Base-by-base conservation (phyloP, 2,888 invertebrate species). In the Cepaea hortensis region DNA sequence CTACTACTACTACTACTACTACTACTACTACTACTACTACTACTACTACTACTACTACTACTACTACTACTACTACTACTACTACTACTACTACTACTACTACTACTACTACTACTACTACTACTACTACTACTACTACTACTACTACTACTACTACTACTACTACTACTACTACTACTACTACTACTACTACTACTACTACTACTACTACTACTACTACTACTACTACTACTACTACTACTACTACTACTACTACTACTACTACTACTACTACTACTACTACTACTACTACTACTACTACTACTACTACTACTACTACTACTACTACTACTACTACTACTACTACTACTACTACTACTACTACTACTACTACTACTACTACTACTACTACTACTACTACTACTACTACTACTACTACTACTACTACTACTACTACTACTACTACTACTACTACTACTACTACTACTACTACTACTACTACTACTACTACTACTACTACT, bases 41-140 rank as follows among this genome's bases (percentile, higher is more conserved):
- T 55, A 6, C 55, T 55, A 6, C 55, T 55, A 55, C 55, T 55
- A 55, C 55, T 55, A 55, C 55, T 55, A 55, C 55, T 55, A 55
- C 55, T 55, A 55, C 55, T 55, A 55, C 55, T 55, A 55, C 55
- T 55, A 72, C 72, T 23, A 72, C 23, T 72, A 23, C 72, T 72
- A 72, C 72, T 23, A 72, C 23, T 72, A 72, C 72, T 72, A 72
- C 23, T 23, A 72, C 23, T 23, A 23, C 72, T 72, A 72, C 35
- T 72, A 72, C 72, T 72, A 72, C 72, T 72, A 72, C 72, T 23
- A 72, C 72, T 72, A 72, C 72, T 72, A 72, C 72, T 72, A 72
- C 72, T 72, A 72, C 72, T 72, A 23, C 72, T 72, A 72, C 72
- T 72, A 72, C 72, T 23, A n/a, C 23, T 72, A 23, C 72, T 72